These are phyloP conservation scores for Ips typographus DNA, from an alignment of 1,140 invertebrate species.

Conservation along the genomic window DNA sequence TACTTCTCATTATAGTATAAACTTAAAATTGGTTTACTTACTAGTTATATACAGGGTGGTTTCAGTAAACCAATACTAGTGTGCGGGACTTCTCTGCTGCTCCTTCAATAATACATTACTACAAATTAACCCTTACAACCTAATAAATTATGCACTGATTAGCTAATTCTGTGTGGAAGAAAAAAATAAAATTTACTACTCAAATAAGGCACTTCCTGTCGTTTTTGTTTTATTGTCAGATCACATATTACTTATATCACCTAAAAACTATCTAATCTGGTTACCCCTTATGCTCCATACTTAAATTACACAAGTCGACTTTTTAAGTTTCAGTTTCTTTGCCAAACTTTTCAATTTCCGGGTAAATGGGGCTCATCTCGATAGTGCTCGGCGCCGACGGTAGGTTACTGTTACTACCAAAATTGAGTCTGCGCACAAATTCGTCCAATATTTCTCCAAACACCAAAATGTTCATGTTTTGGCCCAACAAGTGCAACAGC, in stretches of 20 bases:
- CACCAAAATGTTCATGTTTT: constrained; percentile 80
- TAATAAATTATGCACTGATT: neutral
- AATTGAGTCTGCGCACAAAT: constrained; percentile 63
- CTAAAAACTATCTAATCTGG: neutral
- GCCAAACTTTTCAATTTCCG: constrained; percentile 71
- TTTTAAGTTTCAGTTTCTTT: constrained; percentile 79
- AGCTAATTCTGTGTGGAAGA: no score
- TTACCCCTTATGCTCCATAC: no score
- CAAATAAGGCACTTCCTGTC: no score
- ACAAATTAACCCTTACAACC: constrained; percentile 1
- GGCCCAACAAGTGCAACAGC: constrained; percentile 76
- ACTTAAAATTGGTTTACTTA: constrained; percentile 22
- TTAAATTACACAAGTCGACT: no score
- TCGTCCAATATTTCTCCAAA: constrained; percentile 74
- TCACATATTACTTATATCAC: no score
- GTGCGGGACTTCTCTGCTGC: constrained; percentile 35
- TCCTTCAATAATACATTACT: constrained; percentile 18
- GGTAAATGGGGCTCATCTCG: constrained; percentile 82
- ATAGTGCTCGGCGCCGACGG: constrained; percentile 81
- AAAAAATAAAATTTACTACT: no score
- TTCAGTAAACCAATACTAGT: constrained; percentile 28
- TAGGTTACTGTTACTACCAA: constrained; percentile 66
- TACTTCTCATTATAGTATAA: constrained; percentile 4
- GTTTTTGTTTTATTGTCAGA: no score
- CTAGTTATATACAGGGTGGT: constrained; percentile 21